phyloP scores from a whole-genome alignment of 2,113 vertebrate species.

The Coregonus clupeaformis region DNA sequence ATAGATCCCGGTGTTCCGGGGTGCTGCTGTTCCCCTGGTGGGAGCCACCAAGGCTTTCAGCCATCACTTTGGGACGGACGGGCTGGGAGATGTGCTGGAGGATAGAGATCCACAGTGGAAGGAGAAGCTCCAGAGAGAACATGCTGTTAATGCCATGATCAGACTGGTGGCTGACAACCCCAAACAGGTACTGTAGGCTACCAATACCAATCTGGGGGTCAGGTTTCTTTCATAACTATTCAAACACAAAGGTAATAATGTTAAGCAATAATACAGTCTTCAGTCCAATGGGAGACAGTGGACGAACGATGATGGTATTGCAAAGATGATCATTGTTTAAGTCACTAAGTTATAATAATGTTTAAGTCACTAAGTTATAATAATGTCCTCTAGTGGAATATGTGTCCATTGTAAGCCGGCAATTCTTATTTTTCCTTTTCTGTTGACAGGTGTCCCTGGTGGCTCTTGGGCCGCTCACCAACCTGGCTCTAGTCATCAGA shows the following conservation, averaged over 20 bases:
- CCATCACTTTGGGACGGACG: slow-evolving; percentile 74
- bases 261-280: too few species aligned
- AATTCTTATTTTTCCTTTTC: neutral
- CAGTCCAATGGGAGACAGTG: too few species aligned
- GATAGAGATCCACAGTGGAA: slow-evolving; percentile 63
- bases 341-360: neutral
- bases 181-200: slow-evolving; percentile 61
- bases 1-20: slow-evolving; percentile 77
- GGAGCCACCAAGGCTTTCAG: neutral
- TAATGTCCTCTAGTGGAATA: slow-evolving; percentile 14
- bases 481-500: slow-evolving; percentile 73
- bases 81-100: slow-evolving; percentile 71
- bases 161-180: slow-evolving; percentile 68
- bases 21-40: slow-evolving; percentile 60
- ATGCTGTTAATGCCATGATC: slow-evolving; percentile 69
- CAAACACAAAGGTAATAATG: too few species aligned
- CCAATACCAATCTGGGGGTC: too few species aligned
- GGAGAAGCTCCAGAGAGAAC: slow-evolving; percentile 67
- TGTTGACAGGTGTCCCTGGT: slow-evolving; percentile 70
- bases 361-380: too few species aligned
- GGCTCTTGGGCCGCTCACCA: slow-evolving; percentile 76
- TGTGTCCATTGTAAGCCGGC: neutral
- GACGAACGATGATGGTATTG: too few species aligned
- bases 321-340: too few species aligned
- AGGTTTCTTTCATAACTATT: too few species aligned